phyloP scores from a whole-genome alignment of 2,888 invertebrate genomes.

The Chloroclysta siterata region DNA sequence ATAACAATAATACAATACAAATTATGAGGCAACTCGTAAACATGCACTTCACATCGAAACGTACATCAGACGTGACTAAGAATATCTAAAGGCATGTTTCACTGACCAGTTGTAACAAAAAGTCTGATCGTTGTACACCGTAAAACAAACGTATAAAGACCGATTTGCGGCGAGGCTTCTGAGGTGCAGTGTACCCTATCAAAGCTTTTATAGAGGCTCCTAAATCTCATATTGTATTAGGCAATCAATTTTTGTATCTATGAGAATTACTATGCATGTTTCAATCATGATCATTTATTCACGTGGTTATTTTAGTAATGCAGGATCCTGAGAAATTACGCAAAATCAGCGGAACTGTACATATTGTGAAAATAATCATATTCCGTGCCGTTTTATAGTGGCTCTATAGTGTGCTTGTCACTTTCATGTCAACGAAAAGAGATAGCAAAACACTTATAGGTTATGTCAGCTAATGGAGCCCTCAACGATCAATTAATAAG shows the following conservation, averaged over 20 bases:
- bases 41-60: neutral
- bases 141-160: constrained; percentile 1
- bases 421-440: no score
- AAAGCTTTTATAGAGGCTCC: constrained; percentile 41
- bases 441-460: no score
- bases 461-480: no score
- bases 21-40: neutral
- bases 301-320: constrained; percentile 10
- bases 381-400: no score
- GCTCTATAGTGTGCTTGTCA: no score
- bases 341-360: neutral
- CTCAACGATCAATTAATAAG: no score
- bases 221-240: constrained; percentile 41
- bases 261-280: constrained; percentile 30
- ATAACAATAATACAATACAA: neutral
- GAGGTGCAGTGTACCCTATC: constrained; percentile 31
- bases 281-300: constrained; percentile 27
- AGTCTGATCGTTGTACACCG: constrained; percentile 10
- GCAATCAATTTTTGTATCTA: constrained; percentile 40
- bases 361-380: no score
- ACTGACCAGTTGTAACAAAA: constrained; percentile 18
- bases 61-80: constrained; percentile 45
- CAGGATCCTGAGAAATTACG: constrained; percentile 17
- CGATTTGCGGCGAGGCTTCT: constrained; percentile 4
- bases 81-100: constrained; percentile 31